Evolutionary conservation across 2,797 vertebrate genomes (phyloP), one percentile per base, ranked within the genome.

Genomic region (Anableps anableps): DNA sequence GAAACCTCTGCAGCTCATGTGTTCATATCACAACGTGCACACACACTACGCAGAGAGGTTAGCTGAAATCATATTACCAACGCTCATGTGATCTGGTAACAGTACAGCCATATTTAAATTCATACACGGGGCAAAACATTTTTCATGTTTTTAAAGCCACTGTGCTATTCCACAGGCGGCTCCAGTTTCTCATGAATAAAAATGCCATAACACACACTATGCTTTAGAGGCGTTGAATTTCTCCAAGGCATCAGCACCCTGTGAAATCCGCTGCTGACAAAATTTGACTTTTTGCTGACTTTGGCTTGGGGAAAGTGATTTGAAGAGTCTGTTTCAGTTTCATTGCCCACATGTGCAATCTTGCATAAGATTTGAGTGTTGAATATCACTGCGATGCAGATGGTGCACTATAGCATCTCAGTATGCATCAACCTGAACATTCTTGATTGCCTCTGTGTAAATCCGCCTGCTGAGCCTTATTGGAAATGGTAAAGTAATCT

Each of bases 211-310:
- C 81, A 81, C 88, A 84, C 82, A 86, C 72, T 81, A 2, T 41
- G 80, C 81, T 88, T 79, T 85, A 83, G 86, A 90, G 86, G 87
- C 86, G 80, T 9, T 79, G 80, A 41, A 53, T 88, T 88, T 86
- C 82, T 92, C 85, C 23, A 74, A 88, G 88, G 85, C 82, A 45
- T 29, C 45, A 31, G 72, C 47, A 48, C 72, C 78, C 74, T 82
- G 64, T 91, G 79, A 93, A 90, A 89, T 92, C 81, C 68, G 17
- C 86, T 51, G 23, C 87, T 81, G 86, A 88, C 88, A 88, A 64
- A 88, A 88, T 85, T 80, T 86, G 86, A 91, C 88, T 92, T 93
- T 89, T 92, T 86, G 83, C 85, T 76, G 83, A 92, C 87, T 91
- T 90, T 88, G 84, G 90, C 89, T 91, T 66, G 81, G 83, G 66